Evolutionary conservation across 1,140 invertebrate genomes (phyloP).

Genomic region (Pachypsylla venusta): DNA sequence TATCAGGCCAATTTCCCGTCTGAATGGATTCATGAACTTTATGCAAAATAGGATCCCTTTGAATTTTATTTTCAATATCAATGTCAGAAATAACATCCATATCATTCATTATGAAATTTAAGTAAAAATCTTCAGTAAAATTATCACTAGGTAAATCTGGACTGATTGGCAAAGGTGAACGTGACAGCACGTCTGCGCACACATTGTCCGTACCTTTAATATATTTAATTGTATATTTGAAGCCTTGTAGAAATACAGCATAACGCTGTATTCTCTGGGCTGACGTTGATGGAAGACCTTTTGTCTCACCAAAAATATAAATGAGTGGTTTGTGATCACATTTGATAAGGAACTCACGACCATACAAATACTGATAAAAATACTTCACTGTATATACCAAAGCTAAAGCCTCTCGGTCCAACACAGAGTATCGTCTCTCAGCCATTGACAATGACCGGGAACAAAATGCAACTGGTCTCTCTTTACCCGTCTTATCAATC

Average conservation of each 20-base stretch:
- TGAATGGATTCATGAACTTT: conserved; percentile 20
- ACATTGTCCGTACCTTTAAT: conserved; percentile 30
- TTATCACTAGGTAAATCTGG: conserved; percentile 11
- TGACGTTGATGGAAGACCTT: conserved; percentile 25
- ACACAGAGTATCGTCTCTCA: conserved; percentile 22
- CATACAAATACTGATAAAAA: conserved; percentile 28
- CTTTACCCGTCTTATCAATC: conserved; percentile 19
- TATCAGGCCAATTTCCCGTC: conserved; percentile 19
- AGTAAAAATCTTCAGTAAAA: neutral
- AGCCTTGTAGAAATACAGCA: conserved; percentile 28
- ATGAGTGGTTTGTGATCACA: conserved; percentile 25
- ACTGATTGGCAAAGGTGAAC: conserved; percentile 19
- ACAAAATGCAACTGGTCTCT: conserved; percentile 25
- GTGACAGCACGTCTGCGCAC: conserved; percentile 20
- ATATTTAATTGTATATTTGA: conserved; percentile 28
- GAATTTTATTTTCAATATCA: conserved; percentile 13
- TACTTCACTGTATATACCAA: conserved; percentile 29
- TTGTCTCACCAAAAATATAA: conserved; percentile 29
- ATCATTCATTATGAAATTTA: neutral
- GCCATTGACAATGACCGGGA: conserved; percentile 20
- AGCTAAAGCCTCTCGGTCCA: conserved; percentile 34
- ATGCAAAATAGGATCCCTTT: conserved; percentile 9
- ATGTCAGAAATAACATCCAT: conserved; percentile 1
- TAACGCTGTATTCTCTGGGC: conserved; percentile 25
- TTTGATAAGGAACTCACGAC: conserved; percentile 13